Base-by-base conservation (phyloP, 1,140 invertebrate genomes). In the Cotesia typhae region DNA sequence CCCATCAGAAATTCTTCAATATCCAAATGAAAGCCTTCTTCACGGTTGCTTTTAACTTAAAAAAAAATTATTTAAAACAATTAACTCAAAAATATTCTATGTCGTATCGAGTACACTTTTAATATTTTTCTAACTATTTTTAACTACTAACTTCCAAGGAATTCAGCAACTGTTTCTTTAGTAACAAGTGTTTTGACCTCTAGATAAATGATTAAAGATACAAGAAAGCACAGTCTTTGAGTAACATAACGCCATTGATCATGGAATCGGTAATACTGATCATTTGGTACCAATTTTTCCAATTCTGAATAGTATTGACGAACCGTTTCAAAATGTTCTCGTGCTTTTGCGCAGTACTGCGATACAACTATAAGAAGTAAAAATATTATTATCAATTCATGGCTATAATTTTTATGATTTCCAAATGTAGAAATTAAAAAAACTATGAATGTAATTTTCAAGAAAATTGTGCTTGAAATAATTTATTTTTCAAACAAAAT, bases 1-100 rank as follows among this genome's bases (percentile, higher is more conserved):
- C 96, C 96, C 81, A 94, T 90, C 10, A 98, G 85, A 80, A 94
- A 98, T 78, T 97, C 96, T 84, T 98, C 96, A 20, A 97, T 87
- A 77, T 97, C 95, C 71, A 98, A 85, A 82, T 96, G 95, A 80
- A 97, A 96, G 1, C 93, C 94, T 28, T 93, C 88, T 71, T 91
- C 83, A 53, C 87, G 74, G 65, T 88, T 80, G 53, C 86, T 84
- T 85, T 87, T 88, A 2, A 93, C 92, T 92, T 72, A 38, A 84
- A 82, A 73, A 75, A 70, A 41, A 70, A 67, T 10, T 10, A 17
- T 12, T 74, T 55, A 75, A 51, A 73, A 38, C 51, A 53, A 65
- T 66, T 76, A 60, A 73, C 74, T 20, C 65, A 0, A 20, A 2
- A 37, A 37, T n/a, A 12, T 3, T 12, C 6, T 41, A n/a, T 6